phyloP scores from a whole-genome alignment of 2,113 vertebrate genomes.

The Tricholaema leucomelas region DNA sequence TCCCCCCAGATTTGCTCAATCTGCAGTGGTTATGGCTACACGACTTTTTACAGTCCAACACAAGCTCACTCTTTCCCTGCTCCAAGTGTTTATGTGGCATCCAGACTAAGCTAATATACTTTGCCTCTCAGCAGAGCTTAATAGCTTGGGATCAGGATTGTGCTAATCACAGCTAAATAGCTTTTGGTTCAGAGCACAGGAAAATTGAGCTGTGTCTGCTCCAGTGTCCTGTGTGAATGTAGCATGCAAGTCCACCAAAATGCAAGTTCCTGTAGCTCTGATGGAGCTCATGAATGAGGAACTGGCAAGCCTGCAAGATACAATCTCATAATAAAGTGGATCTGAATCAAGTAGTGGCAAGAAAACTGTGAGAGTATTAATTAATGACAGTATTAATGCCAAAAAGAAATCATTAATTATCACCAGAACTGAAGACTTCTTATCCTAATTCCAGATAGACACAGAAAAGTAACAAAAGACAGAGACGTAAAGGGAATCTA shows the following conservation, averaged over 20 bases:
- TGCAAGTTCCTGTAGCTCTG: not conserved
- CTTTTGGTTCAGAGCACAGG: constrained; percentile 12
- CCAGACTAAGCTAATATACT: not conserved
- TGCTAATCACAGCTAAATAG: not conserved
- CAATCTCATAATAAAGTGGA: not conserved
- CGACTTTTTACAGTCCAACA: not conserved
- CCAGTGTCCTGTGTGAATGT: not conserved
- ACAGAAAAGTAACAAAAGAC: not conserved
- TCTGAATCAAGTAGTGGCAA: accelerated
- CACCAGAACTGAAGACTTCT: not conserved
- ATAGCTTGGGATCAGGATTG: not conserved
- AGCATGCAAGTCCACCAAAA: not conserved
- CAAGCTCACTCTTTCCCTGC: not conserved
- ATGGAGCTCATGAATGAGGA: not conserved
- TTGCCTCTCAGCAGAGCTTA: not conserved
- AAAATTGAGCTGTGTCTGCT: not conserved
- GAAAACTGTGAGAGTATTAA: not conserved
- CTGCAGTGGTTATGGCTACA: not conserved
- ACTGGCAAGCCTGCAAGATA: not conserved
- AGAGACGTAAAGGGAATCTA: not conserved
- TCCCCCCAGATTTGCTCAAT: not conserved
- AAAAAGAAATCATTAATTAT: not conserved
- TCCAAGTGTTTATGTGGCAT: not conserved
- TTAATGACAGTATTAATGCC: not conserved
- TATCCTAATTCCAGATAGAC: not conserved